Evolutionary conservation across 1,140 invertebrate genomes (phyloP).

Genomic region (Drosophila asahinai): DNA sequence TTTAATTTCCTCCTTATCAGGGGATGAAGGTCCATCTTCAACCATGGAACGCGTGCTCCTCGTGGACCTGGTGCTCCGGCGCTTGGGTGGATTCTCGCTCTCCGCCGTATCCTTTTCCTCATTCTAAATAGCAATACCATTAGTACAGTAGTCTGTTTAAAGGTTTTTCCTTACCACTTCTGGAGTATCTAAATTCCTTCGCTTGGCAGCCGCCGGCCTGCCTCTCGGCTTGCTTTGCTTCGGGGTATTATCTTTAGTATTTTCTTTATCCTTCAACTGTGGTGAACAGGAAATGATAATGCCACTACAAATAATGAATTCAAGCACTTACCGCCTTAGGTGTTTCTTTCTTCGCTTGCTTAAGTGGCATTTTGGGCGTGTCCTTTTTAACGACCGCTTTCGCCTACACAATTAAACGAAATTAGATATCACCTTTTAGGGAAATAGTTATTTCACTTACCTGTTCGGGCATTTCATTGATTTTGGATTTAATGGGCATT

Average conservation of each 20-base stretch:
- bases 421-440: neutral
- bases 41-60: slow-evolving; percentile 74
- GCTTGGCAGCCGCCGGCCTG: slow-evolving; percentile 24
- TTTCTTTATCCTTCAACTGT: slow-evolving; percentile 36
- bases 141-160: no score
- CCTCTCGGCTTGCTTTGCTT: slow-evolving; percentile 31
- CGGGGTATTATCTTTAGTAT: slow-evolving; percentile 17
- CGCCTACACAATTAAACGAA: neutral
- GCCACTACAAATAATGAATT: neutral
- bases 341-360: slow-evolving; percentile 10
- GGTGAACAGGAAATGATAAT: neutral
- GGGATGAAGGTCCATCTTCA: slow-evolving; percentile 58
- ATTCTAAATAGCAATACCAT: slow-evolving; percentile 10
- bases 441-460: slow-evolving; percentile 1
- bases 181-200: slow-evolving; percentile 55
- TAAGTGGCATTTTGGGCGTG: slow-evolving; percentile 20
- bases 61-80: slow-evolving; percentile 67
- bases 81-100: slow-evolving; percentile 74
- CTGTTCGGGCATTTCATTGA: slow-evolving; percentile 11
- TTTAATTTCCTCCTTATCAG: slow-evolving; percentile 50
- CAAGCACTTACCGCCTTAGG: neutral
- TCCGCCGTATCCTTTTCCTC: slow-evolving; percentile 44
- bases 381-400: slow-evolving; percentile 18
- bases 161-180: slow-evolving; percentile 47
- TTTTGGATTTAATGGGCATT: slow-evolving; percentile 53